Base-by-base conservation (phyloP, 2,113 vertebrate genomes). In the Laticauda laticaudata region DNA sequence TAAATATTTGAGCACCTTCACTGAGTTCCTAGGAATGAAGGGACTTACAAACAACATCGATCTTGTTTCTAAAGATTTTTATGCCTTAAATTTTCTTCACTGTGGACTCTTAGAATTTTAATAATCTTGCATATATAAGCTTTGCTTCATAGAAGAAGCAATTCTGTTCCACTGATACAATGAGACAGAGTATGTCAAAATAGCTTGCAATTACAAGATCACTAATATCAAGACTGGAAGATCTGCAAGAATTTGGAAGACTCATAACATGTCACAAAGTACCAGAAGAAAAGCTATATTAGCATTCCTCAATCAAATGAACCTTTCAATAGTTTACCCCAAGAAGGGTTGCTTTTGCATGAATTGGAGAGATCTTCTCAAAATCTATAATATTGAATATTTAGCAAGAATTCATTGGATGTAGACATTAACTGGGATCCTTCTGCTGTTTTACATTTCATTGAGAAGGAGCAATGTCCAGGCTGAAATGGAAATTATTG, bases 371-470 rank as follows among this genome's bases (percentile, higher is more conserved):
- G 5, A 69, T 39, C 12, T 43, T 48, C 75, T 57, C 23, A 39
- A 20, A 86, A 59, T 86, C 75, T 34, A 54, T 18, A 26, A 26
- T 34, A 18, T 5, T 59, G 14, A 89, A 4, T 92, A 55, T 48
- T 57, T 81, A 53, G 12, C 29, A 92, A 55, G n/a, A 43, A 81
- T 87, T 92, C 5, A 59, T 29, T 45, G 69, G 92, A 34, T 86
- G 43, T 39, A 57, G 29, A n/a, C 43, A n/a, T 93, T 69, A 86
- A 90, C 45, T 59, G 88, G 88, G 24, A 92, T 21, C 92, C 59
- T 59, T 56, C 86, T n/a, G 29, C 21, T 20, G 39, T 93, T 90
- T 86, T 81, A 90, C 43, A 57, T 61, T 86, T 93, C 45, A 86
- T 11, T 57, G 5, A 45, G 21, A 51, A 90, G 69, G 81, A 21